phyloP scores from a whole-genome alignment of 2,888 invertebrate species.

The Drosophila cognata region DNA sequence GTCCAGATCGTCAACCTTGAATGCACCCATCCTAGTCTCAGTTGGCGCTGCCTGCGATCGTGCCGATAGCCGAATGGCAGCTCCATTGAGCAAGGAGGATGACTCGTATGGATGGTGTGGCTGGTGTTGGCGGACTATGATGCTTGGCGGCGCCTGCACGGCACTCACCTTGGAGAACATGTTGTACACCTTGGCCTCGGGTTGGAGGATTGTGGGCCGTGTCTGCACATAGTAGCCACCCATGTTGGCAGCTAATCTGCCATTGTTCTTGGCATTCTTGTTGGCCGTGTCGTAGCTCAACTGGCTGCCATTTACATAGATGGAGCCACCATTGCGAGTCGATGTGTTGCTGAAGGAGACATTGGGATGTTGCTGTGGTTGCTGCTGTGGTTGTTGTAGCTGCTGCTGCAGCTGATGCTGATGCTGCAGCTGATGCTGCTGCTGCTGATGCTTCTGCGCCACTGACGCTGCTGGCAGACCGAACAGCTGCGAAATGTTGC shows the following conservation, averaged over 20 bases:
- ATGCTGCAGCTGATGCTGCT: conserved; percentile 14
- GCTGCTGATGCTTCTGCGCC: conserved; percentile 5
- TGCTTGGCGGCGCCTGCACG: conserved; percentile 66
- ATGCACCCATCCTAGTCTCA: conserved; percentile 29
- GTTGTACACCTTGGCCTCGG: conserved; percentile 82
- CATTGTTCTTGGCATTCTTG: conserved; percentile 82
- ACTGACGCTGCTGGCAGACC: conserved; percentile 58
- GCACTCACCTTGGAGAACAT: conserved; percentile 82
- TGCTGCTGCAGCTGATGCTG: conserved; percentile 15
- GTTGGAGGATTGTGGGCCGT: conserved; percentile 61
- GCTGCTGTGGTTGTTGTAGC: conserved; percentile 34
- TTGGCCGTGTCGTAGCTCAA: conserved; percentile 78
- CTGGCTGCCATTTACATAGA: conserved; percentile 72
- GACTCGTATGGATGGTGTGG: conserved; percentile 55
- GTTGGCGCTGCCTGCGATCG: conserved; percentile 51
- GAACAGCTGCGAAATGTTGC: conserved; percentile 82
- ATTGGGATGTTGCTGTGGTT: conserved; percentile 74
- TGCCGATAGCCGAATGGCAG: conserved; percentile 63
- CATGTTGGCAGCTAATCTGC: conserved; percentile 39
- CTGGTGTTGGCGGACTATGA: conserved; percentile 71
- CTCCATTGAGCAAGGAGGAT: conserved; percentile 51
- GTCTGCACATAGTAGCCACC: conserved; percentile 80
- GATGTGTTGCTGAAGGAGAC: conserved; percentile 75
- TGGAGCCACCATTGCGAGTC: conserved; percentile 62
- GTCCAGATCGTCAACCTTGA: conserved; percentile 83